Percentiles rank a stretch among this genome's conserved stretches.
Conservation (phyloP, 1,140 invertebrate genomes). For the Bombus picipes region DNA sequence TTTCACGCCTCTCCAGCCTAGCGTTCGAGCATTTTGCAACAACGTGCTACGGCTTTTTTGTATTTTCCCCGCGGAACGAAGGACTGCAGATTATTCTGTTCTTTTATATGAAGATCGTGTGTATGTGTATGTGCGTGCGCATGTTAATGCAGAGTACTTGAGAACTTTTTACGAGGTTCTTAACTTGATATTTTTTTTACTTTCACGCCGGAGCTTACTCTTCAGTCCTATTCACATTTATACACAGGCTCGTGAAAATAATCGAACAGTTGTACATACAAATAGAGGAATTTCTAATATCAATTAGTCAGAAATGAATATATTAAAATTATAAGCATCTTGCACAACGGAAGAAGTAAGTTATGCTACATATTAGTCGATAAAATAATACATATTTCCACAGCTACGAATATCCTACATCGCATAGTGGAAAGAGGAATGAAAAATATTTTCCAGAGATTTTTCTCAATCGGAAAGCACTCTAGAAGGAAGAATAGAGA, state of each 20-base stretch:
- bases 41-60: not conserved
- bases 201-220: not conserved
- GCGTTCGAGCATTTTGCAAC: conserved; percentile 15
- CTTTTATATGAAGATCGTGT: not conserved
- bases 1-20: not conserved
- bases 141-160: not conserved
- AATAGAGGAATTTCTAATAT: not conserved
- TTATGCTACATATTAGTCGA: no score
- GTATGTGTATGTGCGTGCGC: no score
- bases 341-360: no score
- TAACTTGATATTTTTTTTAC: not conserved
- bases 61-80: not conserved
- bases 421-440: no score
- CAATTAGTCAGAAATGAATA: no score
- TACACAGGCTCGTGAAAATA: no score
- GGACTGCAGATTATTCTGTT: not conserved
- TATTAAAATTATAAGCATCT: not conserved
- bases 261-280: no score
- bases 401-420: no score
- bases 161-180: not conserved
- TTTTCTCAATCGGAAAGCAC: not conserved
- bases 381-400: no score
- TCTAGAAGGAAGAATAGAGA: not conserved
- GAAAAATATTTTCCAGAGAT: not conserved
- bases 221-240: not conserved